A percentile compares a stretch with the other conserved stretches of the same genome.
phyloP scores from a whole-genome alignment of 1,140 invertebrate species.

The Panagrolaimus sp. region DNA sequence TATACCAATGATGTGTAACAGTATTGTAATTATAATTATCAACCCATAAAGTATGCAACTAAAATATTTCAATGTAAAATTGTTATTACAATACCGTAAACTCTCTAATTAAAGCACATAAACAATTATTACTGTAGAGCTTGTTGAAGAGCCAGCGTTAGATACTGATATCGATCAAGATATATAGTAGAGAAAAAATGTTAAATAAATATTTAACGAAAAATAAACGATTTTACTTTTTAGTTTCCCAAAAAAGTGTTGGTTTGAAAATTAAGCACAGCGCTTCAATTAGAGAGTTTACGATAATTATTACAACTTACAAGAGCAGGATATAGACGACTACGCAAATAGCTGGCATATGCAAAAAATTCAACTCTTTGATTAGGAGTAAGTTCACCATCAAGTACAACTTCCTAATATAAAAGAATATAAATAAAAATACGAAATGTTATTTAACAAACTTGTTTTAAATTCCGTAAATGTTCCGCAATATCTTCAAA shows the following conservation, averaged over 20 bases:
- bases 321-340: constrained; percentile 34
- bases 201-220: no score
- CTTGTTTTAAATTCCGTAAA: constrained; percentile 9
- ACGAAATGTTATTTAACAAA: neutral
- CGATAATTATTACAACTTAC: constrained; percentile 21
- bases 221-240: no score
- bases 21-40: constrained; percentile 51
- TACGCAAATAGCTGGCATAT: constrained; percentile 23
- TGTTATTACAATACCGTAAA: no score
- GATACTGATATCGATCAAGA: no score
- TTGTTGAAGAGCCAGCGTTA: no score
- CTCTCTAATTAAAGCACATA: no score
- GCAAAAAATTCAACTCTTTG: constrained; percentile 30
- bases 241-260: no score
- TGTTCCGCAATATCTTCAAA: constrained; percentile 41
- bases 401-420: constrained; percentile 34
- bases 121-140: no score
- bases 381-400: constrained; percentile 31
- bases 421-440: neutral
- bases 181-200: no score
- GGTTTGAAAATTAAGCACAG: no score
- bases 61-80: constrained; percentile 22
- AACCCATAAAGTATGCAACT: constrained; percentile 50
- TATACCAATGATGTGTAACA: constrained; percentile 47
- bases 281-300: no score